Conservation (phyloP, 2,797 vertebrate species). For the Meriones psammophilus region DNA sequence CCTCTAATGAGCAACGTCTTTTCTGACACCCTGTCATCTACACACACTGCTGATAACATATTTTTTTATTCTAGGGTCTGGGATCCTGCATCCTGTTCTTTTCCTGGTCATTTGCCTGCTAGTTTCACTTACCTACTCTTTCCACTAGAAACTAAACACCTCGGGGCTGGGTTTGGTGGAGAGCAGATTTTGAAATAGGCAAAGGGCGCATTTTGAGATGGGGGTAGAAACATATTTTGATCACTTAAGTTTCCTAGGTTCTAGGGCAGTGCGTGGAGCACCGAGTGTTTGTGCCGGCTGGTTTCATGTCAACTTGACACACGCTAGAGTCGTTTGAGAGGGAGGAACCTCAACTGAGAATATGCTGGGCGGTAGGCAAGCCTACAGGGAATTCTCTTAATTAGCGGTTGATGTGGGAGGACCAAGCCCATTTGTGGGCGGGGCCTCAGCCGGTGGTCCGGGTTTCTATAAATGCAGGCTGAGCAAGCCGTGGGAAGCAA, state of each 20-base stretch:
- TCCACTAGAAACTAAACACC: background rate
- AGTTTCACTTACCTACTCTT: too few relatives aligned
- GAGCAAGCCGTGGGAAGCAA: background rate
- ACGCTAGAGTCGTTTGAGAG: background rate
- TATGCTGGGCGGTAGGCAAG: background rate
- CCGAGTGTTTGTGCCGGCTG: background rate
- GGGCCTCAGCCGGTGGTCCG: background rate
- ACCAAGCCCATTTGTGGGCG: background rate
- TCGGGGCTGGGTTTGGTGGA: background rate
- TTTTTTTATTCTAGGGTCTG: background rate
- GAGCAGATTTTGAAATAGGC: background rate
- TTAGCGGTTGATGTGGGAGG: too few relatives aligned
- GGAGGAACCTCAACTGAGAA: background rate
- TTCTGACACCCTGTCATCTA: background rate
- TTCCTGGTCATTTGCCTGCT: background rate
- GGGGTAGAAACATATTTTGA: background rate
- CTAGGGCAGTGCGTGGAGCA: background rate
- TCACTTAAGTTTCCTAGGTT: background rate
- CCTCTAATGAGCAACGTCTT: background rate
- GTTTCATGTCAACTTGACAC: background rate
- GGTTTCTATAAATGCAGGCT: background rate
- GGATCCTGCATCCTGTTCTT: background rate
- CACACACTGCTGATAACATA: background rate
- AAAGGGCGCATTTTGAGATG: background rate
- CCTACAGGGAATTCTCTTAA: background rate